Percentiles rank a stretch among this genome's conserved stretches.
phyloP scores from a whole-genome alignment of 2,888 invertebrate species.

The Oscheius sp. region DNA sequence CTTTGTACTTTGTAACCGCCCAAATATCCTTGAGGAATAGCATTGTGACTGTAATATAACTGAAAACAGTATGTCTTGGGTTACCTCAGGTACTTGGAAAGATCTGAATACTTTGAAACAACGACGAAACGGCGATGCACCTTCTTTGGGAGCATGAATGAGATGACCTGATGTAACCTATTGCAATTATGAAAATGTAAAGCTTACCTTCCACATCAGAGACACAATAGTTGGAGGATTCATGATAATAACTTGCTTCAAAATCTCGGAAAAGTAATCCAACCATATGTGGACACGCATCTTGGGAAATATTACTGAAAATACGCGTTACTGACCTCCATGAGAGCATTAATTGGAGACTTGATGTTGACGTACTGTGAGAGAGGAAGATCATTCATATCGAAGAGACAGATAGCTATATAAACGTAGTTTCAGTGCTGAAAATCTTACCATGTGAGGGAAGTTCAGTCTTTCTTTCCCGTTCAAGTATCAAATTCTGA shows the following conservation, averaged over 20 bases:
- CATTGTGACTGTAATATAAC: constrained; percentile 10
- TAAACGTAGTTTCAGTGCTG: background rate
- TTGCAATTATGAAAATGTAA: background rate
- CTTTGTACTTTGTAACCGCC: constrained; percentile 29
- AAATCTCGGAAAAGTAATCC: constrained; percentile 41
- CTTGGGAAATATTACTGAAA: background rate
- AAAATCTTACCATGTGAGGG: constrained; percentile 36
- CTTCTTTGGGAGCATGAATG: constrained; percentile 41
- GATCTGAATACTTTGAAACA: constrained; percentile 34
- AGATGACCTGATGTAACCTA: constrained; percentile 29
- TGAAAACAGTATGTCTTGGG: background rate
- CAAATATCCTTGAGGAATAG: constrained; percentile 35
- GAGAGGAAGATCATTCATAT: constrained; percentile 33
- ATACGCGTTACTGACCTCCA: constrained; percentile 33
- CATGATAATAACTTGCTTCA: constrained; percentile 40
- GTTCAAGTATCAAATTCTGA: constrained; percentile 41
- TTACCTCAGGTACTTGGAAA: constrained; percentile 32
- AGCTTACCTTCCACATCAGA: constrained; percentile 40
- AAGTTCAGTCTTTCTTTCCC: constrained; percentile 35
- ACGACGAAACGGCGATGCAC: constrained; percentile 41
- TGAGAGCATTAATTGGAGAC: constrained; percentile 37
- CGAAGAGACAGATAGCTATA: constrained; percentile 37
- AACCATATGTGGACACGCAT: constrained; percentile 43
- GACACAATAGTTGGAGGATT: constrained; percentile 42
- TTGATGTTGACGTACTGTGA: constrained; percentile 41